These are phyloP conservation scores for Prionailurus viverrinus DNA, from an alignment of 2,113 vertebrate genomes.

Conservation along the genomic window DNA sequence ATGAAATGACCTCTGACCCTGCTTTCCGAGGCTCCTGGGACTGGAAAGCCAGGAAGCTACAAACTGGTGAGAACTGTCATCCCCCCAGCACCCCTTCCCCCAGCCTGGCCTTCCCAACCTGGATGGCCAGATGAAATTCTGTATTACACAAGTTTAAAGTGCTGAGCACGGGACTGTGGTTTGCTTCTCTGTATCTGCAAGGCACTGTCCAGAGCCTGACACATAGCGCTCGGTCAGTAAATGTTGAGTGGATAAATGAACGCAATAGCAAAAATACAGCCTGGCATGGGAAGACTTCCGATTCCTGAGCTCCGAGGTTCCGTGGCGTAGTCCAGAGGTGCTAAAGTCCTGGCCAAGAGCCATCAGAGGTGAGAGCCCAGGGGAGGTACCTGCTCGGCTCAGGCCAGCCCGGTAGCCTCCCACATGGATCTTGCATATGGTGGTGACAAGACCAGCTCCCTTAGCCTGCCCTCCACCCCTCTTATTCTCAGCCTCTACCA, in stretches of 20 bases:
- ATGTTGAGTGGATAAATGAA: conserved; percentile 43
- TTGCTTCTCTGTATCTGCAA: conserved; percentile 32
- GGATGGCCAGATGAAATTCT: not conserved
- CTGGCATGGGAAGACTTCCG: not conserved
- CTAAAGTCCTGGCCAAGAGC: not conserved
- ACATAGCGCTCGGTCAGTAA: conserved; percentile 2
- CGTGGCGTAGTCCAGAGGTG: not conserved
- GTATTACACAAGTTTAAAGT: not conserved
- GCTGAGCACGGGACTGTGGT: not conserved
- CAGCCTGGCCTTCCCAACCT: not conserved
- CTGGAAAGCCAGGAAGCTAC: not conserved
- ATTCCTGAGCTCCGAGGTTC: not conserved
- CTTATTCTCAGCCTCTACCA: not conserved
- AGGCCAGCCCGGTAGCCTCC: not conserved
- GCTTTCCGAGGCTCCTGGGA: not conserved
- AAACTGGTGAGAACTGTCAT: not conserved
- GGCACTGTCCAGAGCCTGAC: conserved; percentile 38
- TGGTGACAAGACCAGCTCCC: not conserved
- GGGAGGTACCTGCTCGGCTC: not conserved
- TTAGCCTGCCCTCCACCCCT: not conserved
- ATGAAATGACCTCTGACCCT: not conserved
- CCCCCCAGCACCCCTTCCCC: not conserved
- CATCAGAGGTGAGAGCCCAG: not conserved
- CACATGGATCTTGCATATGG: too few relatives aligned
- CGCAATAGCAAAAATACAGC: not conserved